Conservation (phyloP, 2,113 vertebrate genomes). For the Cynopterus brachyotis region DNA sequence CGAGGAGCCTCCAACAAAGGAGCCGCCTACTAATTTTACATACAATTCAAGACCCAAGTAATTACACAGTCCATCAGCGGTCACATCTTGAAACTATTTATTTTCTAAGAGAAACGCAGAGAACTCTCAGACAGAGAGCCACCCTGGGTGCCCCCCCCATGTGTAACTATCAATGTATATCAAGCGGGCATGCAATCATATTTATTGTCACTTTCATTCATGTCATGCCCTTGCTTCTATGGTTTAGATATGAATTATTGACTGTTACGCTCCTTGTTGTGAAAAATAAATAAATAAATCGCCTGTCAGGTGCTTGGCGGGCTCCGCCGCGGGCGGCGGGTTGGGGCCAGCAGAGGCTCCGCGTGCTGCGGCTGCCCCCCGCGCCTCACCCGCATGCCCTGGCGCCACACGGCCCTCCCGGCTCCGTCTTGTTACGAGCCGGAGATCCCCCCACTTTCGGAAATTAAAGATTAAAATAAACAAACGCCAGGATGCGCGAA, state of each 20-base stretch:
- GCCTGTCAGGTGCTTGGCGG: slow-evolving; percentile 72
- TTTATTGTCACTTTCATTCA: slow-evolving; percentile 89
- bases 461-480: slow-evolving; percentile 78
- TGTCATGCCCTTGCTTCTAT: slow-evolving; percentile 86
- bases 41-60: slow-evolving; percentile 79
- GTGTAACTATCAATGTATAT: slow-evolving; percentile 86
- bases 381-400: not conserved
- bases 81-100: slow-evolving; percentile 66
- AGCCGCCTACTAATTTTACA: slow-evolving; percentile 76
- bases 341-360: not conserved
- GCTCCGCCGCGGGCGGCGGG: too few species aligned
- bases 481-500: slow-evolving; percentile 77
- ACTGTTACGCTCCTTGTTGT: slow-evolving; percentile 83
- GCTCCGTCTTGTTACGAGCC: slow-evolving; percentile 32
- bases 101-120: slow-evolving; percentile 41
- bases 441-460: slow-evolving; percentile 29
- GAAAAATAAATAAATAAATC: slow-evolving; percentile 68
- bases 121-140: slow-evolving; percentile 34
- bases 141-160: not conserved
- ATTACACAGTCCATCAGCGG: slow-evolving; percentile 79
- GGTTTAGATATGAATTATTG: slow-evolving; percentile 87
- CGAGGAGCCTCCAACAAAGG: slow-evolving; percentile 80
- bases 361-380: not conserved
- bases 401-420: not conserved
- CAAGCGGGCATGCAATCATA: slow-evolving; percentile 85